Evolutionary conservation across 2,888 invertebrate genomes (phyloP), one percentile per base, ranked within the genome.

Genomic region (Melinopterus prodromus): DNA sequence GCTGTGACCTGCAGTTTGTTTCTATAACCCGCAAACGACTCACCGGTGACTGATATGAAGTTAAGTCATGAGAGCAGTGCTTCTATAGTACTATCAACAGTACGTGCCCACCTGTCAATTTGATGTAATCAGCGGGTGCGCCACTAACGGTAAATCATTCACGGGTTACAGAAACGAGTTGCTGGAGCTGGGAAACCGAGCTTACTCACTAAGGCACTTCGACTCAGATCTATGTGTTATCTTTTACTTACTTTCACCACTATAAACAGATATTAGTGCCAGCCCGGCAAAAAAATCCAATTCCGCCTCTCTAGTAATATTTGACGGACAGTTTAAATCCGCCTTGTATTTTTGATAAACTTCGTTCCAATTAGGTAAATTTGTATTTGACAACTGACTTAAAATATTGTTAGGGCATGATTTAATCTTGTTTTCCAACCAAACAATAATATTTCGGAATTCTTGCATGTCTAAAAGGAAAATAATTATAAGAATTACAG

Each of bases 371-470:
- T 92, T 89, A 2, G 89, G 85, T 12, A 93, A 92, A 69, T 91
- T 90, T 1, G 94, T 91, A 83, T 95, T 92, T 71, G 96, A 92
- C n/a, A 99, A 88, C 0, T 90, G 91, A 83, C 92, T 93, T 12
- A 97, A 91, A 82, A 96, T 95, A 86, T 97, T 96, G 79, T 96
- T 95, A 87, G 94, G 94, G 84, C 97, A 97, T 84, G 95, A 94
- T 12, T 98, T 93, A 83, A 99, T 97, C 90, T 97, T 97, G 87
- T 97, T 96, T 89, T 99, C 99, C 78, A 99, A 88, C 99, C 98
- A 99, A 0, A 95, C 89, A 26, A 98, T 92, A 35, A 97, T 91
- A 86, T 94, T 95, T 77, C 96, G 93, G 87, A 96, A 95, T 85
- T 95, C 93, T 82, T 92, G 92, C 84, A 94, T 93, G 90, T 97